A percentile compares a stretch with the other conserved stretches of the same genome.
Conservation (phyloP, 2,113 vertebrate genomes). For the Orthonyx spaldingii region DNA sequence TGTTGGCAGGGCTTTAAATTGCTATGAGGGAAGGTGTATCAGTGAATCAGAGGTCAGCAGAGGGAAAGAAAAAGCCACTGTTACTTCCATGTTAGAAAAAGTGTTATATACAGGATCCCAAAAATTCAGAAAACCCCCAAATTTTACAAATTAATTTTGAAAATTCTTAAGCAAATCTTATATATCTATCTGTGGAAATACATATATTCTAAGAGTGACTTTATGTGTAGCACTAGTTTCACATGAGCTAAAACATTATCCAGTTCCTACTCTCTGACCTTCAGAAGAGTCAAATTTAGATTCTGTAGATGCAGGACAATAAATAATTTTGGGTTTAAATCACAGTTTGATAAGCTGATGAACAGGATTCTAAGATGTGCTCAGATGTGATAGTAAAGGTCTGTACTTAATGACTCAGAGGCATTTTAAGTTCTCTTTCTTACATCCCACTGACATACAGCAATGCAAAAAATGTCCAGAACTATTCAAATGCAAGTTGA, state of each 20-base stretch:
- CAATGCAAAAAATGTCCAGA: background rate
- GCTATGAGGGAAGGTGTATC: background rate
- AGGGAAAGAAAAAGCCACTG: background rate
- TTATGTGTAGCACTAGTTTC: background rate
- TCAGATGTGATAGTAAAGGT: background rate
- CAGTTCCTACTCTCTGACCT: background rate
- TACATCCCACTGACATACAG: background rate
- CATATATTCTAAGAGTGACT: background rate
- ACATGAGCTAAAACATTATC: background rate
- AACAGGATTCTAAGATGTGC: background rate
- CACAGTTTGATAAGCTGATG: background rate
- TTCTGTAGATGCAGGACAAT: background rate
- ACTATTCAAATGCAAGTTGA: background rate
- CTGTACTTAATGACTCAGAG: background rate
- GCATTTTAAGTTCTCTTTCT: background rate
- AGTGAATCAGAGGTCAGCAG: conserved; percentile 11
- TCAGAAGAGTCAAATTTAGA: background rate
- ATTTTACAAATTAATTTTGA: background rate
- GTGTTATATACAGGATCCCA: background rate
- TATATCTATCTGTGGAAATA: background rate
- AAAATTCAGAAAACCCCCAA: background rate
- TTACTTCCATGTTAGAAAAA: background rate
- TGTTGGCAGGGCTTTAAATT: conserved; percentile 54
- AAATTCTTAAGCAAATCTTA: background rate
- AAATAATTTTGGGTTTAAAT: background rate